Base-by-base conservation (phyloP, 1,140 invertebrate genomes). In the Ceratoteleas bidentatus region DNA sequence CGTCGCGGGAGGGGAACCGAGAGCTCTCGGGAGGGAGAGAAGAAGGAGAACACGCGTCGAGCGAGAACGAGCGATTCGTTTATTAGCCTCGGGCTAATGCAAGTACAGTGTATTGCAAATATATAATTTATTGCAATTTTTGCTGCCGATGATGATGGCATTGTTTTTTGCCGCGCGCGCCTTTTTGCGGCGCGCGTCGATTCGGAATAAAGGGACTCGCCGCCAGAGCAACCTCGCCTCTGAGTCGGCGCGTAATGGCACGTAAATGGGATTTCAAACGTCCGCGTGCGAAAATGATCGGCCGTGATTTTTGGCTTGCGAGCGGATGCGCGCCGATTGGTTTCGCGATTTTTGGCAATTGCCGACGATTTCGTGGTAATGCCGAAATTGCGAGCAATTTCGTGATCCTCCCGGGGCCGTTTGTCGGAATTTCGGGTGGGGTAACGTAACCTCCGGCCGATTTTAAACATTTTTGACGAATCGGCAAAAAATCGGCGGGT, bases 61-160 rank as follows among this genome's bases (percentile, higher is more conserved):
- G 24, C 64, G 60, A 74, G 54, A 53, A 36, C 56, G 76, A 60
- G 62, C 60, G 54, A 68, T 73, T 73, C 77, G 69, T 80, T 73
- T 74, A 68, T 80, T 73, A 73, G 69, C 69, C 62, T 61, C 56
- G 57, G 57, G 64, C 68, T 60, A 52, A 72, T 61, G 47, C 56
- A 34, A 72, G 61, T 61, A 53, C 47, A 66, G 68, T 50, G 47
- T 70, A 79, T 79, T 79, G 69, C 69, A 79, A 79, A 79, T 73
- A 68, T 73, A 73, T 79, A 79, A 79, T 79, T 73, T 73, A 70
- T 79, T 73, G 49, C 54, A 72, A 79, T 73, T 79, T 64, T 68
- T 36, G 57, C 14, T 14, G 9, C 43, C 45, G 56, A 45, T 79
- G 61, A 64, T 70, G 52, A 61, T 62, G 68, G 47, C 40, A 66